Conservation (phyloP, 2,888 invertebrate species). For the Notocelia uddmanniana region DNA sequence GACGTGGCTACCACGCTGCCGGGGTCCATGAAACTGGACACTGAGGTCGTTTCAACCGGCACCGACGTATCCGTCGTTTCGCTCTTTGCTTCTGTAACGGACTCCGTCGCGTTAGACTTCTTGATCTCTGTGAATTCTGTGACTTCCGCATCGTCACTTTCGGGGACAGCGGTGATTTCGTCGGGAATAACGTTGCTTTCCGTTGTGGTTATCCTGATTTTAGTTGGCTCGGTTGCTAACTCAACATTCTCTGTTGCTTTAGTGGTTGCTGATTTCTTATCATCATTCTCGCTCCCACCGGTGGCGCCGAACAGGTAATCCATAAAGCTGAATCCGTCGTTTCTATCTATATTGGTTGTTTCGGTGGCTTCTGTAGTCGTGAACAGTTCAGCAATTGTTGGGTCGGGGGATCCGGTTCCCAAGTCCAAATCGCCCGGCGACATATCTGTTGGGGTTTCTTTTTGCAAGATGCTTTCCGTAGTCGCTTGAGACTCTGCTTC, state of each 20-base stretch:
- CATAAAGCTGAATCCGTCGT: slow-evolving; percentile 74
- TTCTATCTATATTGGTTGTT: slow-evolving; percentile 60
- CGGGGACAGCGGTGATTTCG: slow-evolving; percentile 68
- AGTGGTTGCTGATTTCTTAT: slow-evolving; percentile 47
- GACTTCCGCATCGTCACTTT: slow-evolving; percentile 51
- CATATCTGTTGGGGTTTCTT: slow-evolving; percentile 60
- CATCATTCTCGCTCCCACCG: slow-evolving; percentile 58
- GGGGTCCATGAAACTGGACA: slow-evolving; percentile 81
- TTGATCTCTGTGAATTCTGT: slow-evolving; percentile 50
- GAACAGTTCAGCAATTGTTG: slow-evolving; percentile 67
- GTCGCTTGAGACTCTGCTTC: slow-evolving; percentile 53
- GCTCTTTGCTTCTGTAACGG: slow-evolving; percentile 49
- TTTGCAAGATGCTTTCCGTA: slow-evolving; percentile 50
- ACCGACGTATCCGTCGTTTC: slow-evolving; percentile 54
- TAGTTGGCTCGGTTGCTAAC: slow-evolving; percentile 60
- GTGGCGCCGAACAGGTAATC: slow-evolving; percentile 77
- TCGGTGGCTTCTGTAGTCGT: slow-evolving; percentile 68
- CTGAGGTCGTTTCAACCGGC: slow-evolving; percentile 64
- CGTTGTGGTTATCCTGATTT: slow-evolving; percentile 66
- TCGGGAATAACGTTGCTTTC: slow-evolving; percentile 76
- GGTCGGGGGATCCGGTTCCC: slow-evolving; percentile 73
- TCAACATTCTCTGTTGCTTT: slow-evolving; percentile 57
- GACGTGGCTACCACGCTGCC: slow-evolving; percentile 89
- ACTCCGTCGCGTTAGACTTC: slow-evolving; percentile 50
- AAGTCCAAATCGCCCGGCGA: slow-evolving; percentile 76